phyloP scores from a whole-genome alignment of 2,113 vertebrate species.

The Phalacrocorax brasilianus region DNA sequence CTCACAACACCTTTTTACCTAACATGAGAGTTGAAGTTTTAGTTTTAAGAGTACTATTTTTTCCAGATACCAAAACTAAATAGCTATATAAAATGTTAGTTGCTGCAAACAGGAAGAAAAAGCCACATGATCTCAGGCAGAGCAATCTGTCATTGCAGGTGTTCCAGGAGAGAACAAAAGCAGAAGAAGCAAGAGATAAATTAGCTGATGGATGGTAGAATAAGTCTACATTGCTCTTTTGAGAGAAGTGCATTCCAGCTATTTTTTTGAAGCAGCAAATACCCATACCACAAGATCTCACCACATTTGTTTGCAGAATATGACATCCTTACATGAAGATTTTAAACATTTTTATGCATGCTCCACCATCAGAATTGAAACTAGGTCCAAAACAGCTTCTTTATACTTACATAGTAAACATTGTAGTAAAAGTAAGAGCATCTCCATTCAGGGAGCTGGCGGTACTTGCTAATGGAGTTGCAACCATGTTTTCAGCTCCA shows the following conservation, averaged over 20 bases:
- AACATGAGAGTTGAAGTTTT: background rate
- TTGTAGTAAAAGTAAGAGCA: conserved; percentile 87
- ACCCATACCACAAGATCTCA: background rate
- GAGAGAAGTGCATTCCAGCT: background rate
- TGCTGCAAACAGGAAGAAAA: background rate
- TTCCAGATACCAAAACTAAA: background rate
- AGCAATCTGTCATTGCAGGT: background rate
- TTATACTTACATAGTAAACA: conserved; percentile 85
- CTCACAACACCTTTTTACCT: background rate
- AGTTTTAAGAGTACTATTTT: background rate
- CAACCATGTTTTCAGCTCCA: conserved; percentile 87
- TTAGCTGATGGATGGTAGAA: background rate
- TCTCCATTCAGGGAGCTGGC: conserved; percentile 87
- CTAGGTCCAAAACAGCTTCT: background rate
- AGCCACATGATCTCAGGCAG: background rate
- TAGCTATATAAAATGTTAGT: background rate
- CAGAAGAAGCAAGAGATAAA: background rate
- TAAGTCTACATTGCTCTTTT: background rate
- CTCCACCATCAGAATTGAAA: background rate
- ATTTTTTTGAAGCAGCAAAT: background rate
- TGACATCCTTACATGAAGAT: background rate
- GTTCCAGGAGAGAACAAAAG: background rate
- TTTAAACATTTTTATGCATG: background rate
- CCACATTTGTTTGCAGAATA: background rate
- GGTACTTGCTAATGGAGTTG: conserved; percentile 86